Percentiles rank a stretch among this genome's conserved stretches.
Evolutionary conservation across 2,113 vertebrate species (phyloP).

Genomic region (Harpagus bidentatus): DNA sequence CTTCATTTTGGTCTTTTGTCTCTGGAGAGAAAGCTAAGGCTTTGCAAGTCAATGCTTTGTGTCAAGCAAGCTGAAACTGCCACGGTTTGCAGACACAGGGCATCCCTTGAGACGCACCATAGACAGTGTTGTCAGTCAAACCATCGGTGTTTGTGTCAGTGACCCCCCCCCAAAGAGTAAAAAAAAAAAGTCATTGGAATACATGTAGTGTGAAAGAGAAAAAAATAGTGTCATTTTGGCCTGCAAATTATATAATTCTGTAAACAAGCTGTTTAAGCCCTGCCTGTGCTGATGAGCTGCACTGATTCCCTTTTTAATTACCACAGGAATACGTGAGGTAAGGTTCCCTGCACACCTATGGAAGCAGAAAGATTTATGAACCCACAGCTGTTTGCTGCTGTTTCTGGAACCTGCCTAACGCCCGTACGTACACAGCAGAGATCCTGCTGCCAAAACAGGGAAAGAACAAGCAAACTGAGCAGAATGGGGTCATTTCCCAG

Average conservation of each 20-base stretch:
- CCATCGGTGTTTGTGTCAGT: background rate
- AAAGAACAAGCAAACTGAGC: background rate
- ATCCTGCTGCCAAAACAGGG: background rate
- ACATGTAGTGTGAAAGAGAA: background rate
- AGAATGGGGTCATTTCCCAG: background rate
- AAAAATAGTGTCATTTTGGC: background rate
- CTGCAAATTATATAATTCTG: background rate
- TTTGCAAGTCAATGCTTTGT: background rate
- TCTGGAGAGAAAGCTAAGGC: background rate
- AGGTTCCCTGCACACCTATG: background rate
- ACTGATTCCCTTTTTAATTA: background rate
- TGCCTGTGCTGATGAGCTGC: background rate
- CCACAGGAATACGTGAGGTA: background rate
- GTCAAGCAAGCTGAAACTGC: background rate
- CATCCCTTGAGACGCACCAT: background rate
- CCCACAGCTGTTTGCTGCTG: background rate
- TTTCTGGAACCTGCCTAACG: background rate
- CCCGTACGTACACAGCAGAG: background rate
- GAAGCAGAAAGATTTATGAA: background rate
- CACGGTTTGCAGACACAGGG: background rate
- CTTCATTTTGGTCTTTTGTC: background rate
- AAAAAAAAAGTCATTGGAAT: background rate
- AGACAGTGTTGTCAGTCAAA: background rate
- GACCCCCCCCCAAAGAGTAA: background rate
- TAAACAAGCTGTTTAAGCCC: background rate